Evolutionary conservation across 2,797 vertebrate genomes (phyloP).

Genomic region (Macroramphosus scolopax): DNA sequence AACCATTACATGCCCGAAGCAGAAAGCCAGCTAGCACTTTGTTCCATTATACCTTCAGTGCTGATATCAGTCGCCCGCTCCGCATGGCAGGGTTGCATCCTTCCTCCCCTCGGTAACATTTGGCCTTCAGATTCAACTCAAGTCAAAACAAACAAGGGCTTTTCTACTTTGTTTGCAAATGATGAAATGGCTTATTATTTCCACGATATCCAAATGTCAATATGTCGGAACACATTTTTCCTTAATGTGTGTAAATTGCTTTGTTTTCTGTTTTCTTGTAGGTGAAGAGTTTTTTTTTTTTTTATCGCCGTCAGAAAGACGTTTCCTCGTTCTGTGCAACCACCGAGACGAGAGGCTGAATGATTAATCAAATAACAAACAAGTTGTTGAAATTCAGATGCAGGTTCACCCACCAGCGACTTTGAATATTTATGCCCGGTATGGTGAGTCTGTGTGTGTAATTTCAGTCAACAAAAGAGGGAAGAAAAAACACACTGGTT

Average conservation of each 20-base stretch:
- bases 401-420: constrained; percentile 47
- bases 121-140: constrained; percentile 3
- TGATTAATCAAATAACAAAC: constrained; percentile 50
- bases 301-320: constrained; percentile 19
- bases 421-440: constrained; percentile 55
- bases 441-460: constrained; percentile 13
- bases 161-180: constrained; percentile 14
- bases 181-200: constrained; percentile 26
- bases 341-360: constrained; percentile 36
- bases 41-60: constrained; percentile 40
- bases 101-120: constrained; percentile 14
- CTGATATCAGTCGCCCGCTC: constrained; percentile 31
- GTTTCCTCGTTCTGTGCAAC: constrained; percentile 34
- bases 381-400: constrained; percentile 47
- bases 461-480: constrained; percentile 15
- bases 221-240: constrained; percentile 6
- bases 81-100: constrained; percentile 9
- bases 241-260: constrained; percentile 7
- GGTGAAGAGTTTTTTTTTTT: neutral
- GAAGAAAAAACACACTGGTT: constrained; percentile 35
- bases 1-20: constrained; percentile 41
- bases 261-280: constrained; percentile 4
- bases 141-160: constrained; percentile 17
- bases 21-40: constrained; percentile 32
- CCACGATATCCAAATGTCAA: constrained; percentile 25